These are phyloP conservation scores for Noctua fimbriata DNA, from an alignment of 2,888 invertebrate genomes.

Conservation along the genomic window DNA sequence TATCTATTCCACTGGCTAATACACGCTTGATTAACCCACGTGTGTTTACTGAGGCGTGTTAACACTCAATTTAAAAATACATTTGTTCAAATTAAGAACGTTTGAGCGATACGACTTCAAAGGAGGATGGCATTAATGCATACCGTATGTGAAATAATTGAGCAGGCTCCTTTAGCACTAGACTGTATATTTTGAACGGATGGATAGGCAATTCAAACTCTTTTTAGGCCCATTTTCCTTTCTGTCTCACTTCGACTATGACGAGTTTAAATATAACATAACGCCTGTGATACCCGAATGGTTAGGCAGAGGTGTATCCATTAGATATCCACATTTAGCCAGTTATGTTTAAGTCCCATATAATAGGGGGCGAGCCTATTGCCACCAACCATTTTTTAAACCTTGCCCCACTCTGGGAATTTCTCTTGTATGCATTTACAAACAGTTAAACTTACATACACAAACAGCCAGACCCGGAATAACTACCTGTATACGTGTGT, in stretches of 20 bases:
- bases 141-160: slow-evolving; percentile 33
- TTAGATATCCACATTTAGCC: too few relatives aligned
- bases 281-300: neutral
- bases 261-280: neutral
- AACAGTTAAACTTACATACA: neutral
- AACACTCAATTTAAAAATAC: slow-evolving; percentile 57
- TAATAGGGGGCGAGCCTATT: too few relatives aligned
- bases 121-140: slow-evolving; percentile 39
- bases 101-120: slow-evolving; percentile 29
- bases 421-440: too few relatives aligned
- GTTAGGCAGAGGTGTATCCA: too few relatives aligned
- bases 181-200: neutral
- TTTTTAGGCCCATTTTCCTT: neutral
- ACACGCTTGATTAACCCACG: slow-evolving; percentile 32
- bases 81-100: slow-evolving; percentile 45
- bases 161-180: slow-evolving; percentile 30
- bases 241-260: neutral
- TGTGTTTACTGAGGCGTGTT: slow-evolving; percentile 15
- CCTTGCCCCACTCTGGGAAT: too few relatives aligned
- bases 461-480: neutral
- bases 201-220: slow-evolving; percentile 12
- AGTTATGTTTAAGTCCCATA: too few relatives aligned
- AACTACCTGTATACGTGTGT: neutral
- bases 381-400: too few relatives aligned
- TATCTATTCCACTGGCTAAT: slow-evolving; percentile 27